Evolutionary conservation across 1,140 invertebrate species (phyloP).

Genomic region (Drosophila saltans): DNA sequence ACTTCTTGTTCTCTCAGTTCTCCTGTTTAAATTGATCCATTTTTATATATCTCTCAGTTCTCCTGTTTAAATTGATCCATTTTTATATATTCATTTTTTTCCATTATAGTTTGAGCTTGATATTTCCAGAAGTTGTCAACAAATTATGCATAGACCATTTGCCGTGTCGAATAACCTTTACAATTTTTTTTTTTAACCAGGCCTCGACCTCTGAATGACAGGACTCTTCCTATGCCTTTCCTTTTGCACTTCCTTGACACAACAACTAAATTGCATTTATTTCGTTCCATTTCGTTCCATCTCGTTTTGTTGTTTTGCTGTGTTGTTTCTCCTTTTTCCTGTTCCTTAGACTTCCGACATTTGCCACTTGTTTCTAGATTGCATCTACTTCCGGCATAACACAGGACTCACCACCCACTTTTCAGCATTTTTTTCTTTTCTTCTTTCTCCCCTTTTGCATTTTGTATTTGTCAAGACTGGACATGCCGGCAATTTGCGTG

Average conservation of each 20-base stretch:
- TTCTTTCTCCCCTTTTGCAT: not conserved
- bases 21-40: too few species aligned
- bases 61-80: too few species aligned
- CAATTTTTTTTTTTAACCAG: not conserved
- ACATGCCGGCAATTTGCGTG: slow-evolving; percentile 78
- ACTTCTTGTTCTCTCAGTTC: too few species aligned
- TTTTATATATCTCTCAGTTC: too few species aligned
- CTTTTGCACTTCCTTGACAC: not conserved
- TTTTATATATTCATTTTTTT: too few species aligned
- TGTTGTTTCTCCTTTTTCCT: slow-evolving; percentile 33
- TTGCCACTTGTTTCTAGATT: slow-evolving; percentile 81
- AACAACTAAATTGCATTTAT: slow-evolving; percentile 64
- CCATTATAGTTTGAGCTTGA: too few species aligned
- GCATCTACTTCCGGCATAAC: slow-evolving; percentile 70
- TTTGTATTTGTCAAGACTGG: slow-evolving; percentile 30
- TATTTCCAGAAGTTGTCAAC: not conserved
- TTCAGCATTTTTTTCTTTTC: not conserved
- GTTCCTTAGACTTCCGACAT: slow-evolving; percentile 72
- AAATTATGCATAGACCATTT: slow-evolving; percentile 55
- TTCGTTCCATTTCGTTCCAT: slow-evolving; percentile 30
- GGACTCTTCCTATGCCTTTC: not conserved
- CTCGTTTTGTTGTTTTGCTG: slow-evolving; percentile 18
- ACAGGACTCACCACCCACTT: slow-evolving; percentile 14
- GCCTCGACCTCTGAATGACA: too few species aligned
- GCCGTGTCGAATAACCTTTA: slow-evolving; percentile 14